Base-by-base conservation (phyloP, 2,797 vertebrate species). In the Anguilla marmorata region DNA sequence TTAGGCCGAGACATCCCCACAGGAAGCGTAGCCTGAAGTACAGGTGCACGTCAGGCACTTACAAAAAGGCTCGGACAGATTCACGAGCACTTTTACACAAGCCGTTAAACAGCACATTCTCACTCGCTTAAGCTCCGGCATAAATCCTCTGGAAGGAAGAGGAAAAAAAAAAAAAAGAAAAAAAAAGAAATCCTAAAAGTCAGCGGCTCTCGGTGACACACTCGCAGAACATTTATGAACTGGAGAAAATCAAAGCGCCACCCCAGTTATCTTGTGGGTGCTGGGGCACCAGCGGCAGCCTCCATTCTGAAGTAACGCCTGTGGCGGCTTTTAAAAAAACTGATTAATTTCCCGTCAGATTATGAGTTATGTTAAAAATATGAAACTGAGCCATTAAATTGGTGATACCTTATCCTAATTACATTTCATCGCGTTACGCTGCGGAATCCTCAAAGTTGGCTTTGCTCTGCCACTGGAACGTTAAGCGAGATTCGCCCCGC, bases 291-390 rank as follows among this genome's bases (percentile, higher is more conserved):
- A 50, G 85, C 24, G 12, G 8, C 63, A 86, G 63, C 37, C 48
- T 52, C 60, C 58, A 88, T 86, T 86, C 58, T 21, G 30, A 60
- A 84, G 60, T 30, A 76, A 50, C 3, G 85, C 85, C 88, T 74
- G 74, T 41, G 85, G 60, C 79, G 30, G 48, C 76, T 56, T 88
- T 52, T 74, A 82, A 86, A 82, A 86, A 66, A 86, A 72, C 74
- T 41, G 60, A 88, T 84, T 87, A 79, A 87, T 86, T 88, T 88
- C 85, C 3, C 58, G 54, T 58, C 76, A 88, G 54, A 84, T 56
- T 80, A 37, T 45, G 45, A 54, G 41, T 86, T 76, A 9, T 30
- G 41, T 79, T 37, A 69, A 66, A 58, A 82, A 58, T 48, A 8
- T n/a, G 19, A 84, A 84, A 87, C 63, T 72, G 76, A 52, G 72